phyloP scores from a whole-genome alignment of 2,888 invertebrate species.

The Chrysotoxum bicinctum region DNA sequence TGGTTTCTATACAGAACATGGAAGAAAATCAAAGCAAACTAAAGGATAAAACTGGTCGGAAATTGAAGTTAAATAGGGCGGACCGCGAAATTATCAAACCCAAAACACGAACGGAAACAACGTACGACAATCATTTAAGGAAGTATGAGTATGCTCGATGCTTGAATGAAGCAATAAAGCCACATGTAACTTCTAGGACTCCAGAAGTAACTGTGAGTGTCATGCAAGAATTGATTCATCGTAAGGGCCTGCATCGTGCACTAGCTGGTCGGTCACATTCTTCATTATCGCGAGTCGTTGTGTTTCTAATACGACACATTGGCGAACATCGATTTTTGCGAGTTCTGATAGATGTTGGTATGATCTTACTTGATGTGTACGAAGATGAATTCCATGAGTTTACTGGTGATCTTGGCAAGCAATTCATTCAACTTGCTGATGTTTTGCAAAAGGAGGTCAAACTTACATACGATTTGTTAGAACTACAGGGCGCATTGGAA shows the following conservation, averaged over 20 bases:
- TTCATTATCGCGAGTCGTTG: constrained; percentile 86
- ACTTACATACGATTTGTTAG: constrained; percentile 85
- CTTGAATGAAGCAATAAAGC: constrained; percentile 86
- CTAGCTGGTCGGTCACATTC: constrained; percentile 88
- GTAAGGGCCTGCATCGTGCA: constrained; percentile 89
- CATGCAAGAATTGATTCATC: constrained; percentile 92
- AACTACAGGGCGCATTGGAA: constrained; percentile 87
- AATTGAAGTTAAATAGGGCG: constrained; percentile 76
- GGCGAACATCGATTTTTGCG: constrained; percentile 89
- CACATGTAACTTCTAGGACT: constrained; percentile 84
- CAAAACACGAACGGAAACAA: constrained; percentile 72
- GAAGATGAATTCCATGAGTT: constrained; percentile 85
- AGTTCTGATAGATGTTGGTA: constrained; percentile 88
- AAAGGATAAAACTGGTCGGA: constrained; percentile 66
- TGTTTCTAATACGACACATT: constrained; percentile 89
- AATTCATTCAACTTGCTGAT: constrained; percentile 85
- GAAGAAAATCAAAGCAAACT: constrained; percentile 83
- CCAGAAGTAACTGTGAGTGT: constrained; percentile 91
- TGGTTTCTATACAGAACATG: constrained; percentile 92
- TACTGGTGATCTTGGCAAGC: constrained; percentile 84
- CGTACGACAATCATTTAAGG: constrained; percentile 88
- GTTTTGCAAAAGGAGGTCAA: constrained; percentile 87
- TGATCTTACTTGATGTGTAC: constrained; percentile 89
- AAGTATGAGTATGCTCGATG: constrained; percentile 93
- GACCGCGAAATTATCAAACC: constrained; percentile 83